phyloP scores from a whole-genome alignment of 1,140 invertebrate genomes.

The Ladona fulva region DNA sequence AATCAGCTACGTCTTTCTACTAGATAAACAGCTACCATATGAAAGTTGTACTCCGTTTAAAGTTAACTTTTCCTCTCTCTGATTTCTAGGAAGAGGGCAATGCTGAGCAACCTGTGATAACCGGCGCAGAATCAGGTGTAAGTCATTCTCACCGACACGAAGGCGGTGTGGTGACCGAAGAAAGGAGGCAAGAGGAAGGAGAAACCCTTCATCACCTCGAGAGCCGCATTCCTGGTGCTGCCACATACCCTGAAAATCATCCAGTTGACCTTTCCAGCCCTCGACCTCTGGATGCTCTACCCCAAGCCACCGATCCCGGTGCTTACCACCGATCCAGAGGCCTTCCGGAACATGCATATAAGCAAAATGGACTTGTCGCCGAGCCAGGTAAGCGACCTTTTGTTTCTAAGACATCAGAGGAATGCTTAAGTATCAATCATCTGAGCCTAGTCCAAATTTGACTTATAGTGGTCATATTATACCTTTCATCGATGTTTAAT shows the following conservation, averaged over 20 bases:
- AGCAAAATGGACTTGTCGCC: background rate
- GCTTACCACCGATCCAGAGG: background rate
- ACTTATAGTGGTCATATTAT: too few relatives aligned
- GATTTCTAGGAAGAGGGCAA: background rate
- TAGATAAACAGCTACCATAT: too few relatives aligned
- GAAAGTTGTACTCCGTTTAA: too few relatives aligned
- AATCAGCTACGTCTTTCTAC: too few relatives aligned
- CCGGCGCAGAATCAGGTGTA: background rate
- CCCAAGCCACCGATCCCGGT: background rate
- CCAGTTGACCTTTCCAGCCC: slow-evolving; percentile 7
- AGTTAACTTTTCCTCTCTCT: background rate
- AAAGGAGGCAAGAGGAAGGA: background rate
- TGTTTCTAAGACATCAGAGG: too few relatives aligned
- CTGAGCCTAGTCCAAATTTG: too few relatives aligned
- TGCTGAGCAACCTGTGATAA: background rate
- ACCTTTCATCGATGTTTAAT: too few relatives aligned
- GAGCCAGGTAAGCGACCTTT: background rate
- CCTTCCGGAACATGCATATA: background rate
- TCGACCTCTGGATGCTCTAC: background rate
- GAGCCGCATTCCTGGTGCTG: background rate
- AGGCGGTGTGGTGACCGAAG: background rate
- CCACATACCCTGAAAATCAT: background rate
- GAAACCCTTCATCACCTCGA: background rate
- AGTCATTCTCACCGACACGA: too few relatives aligned
- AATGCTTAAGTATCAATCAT: too few relatives aligned